Conservation (phyloP, 2,888 invertebrate species). For the Polymixis flavicincta region DNA sequence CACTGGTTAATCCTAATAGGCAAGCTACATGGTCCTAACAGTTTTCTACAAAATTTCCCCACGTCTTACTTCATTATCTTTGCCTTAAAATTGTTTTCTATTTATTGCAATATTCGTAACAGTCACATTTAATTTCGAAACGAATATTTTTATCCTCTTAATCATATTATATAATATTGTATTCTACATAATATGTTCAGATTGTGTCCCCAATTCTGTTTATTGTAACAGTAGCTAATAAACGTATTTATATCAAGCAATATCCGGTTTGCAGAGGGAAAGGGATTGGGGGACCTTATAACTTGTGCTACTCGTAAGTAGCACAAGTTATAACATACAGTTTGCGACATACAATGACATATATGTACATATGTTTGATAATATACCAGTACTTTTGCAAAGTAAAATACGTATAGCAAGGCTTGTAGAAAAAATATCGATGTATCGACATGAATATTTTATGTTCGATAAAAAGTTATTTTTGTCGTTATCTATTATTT, state of each 20-base stretch:
- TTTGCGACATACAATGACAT: neutral
- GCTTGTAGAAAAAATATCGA: neutral
- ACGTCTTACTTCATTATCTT: neutral
- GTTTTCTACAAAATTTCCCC: neutral
- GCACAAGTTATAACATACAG: constrained; percentile 12
- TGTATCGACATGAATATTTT: neutral
- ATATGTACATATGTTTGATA: neutral
- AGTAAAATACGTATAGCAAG: neutral
- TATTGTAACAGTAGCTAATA: constrained; percentile 23
- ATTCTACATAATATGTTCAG: neutral
- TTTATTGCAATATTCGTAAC: constrained; percentile 2
- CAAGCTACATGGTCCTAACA: neutral
- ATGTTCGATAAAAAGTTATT: neutral
- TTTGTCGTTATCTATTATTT: neutral
- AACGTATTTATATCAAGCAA: constrained; percentile 17
- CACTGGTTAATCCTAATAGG: neutral
- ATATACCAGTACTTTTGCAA: constrained; percentile 3
- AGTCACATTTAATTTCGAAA: neutral
- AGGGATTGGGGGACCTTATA: constrained; percentile 3
- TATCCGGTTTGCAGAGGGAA: constrained; percentile 23
- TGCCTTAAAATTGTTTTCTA: neutral
- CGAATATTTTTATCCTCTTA: neutral
- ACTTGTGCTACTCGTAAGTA: no score
- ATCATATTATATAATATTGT: neutral
- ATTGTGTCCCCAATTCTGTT: constrained; percentile 6